Conservation (phyloP, 2,113 vertebrate genomes). For the Psilopsiagon aurifrons region DNA sequence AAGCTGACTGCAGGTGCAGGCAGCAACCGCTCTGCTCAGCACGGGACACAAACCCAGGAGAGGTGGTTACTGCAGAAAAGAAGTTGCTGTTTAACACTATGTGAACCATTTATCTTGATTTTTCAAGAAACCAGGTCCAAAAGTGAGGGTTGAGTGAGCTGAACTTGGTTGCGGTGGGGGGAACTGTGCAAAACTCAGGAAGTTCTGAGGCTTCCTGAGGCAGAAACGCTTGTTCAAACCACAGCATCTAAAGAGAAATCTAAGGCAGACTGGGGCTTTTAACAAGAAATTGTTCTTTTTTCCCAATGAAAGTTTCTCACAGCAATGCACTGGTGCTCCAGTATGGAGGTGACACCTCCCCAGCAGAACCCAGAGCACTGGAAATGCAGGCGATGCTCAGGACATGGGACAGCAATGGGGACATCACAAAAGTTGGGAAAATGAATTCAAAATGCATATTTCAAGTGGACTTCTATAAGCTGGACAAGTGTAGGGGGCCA, state of each 20-base stretch:
- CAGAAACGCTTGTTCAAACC: not conserved
- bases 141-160: not conserved
- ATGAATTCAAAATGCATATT: not conserved
- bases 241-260: not conserved
- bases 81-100: not conserved
- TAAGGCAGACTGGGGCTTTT: not conserved
- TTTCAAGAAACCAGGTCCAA: not conserved
- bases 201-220: not conserved
- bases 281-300: not conserved
- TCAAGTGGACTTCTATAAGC: not conserved
- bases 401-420: not conserved
- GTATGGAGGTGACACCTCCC: rapidly evolving
- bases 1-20: not conserved
- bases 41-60: not conserved
- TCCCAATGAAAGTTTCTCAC: not conserved
- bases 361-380: not conserved
- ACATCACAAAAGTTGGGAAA: not conserved
- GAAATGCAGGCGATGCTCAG: not conserved
- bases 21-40: not conserved
- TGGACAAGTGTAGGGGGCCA: not conserved
- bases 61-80: not conserved
- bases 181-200: not conserved
- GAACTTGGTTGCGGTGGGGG: not conserved
- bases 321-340: not conserved
- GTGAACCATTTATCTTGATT: not conserved